These are phyloP conservation scores for Poecile montanus DNA, from an alignment of 2,797 vertebrate species.

Conservation along the genomic window DNA sequence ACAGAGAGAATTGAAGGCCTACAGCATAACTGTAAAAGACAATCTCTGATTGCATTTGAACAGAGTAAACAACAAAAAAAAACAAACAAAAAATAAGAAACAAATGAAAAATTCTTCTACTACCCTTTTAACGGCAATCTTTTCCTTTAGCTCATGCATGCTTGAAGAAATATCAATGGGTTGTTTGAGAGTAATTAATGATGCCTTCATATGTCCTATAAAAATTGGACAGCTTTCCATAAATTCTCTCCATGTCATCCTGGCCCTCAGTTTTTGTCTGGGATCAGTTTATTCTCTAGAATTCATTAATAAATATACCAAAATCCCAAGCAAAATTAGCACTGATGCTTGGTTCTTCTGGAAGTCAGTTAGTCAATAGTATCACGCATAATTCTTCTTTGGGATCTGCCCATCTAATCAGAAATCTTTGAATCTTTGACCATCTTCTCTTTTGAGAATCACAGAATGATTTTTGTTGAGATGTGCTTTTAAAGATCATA, in stretches of 20 bases:
- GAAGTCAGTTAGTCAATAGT: neutral
- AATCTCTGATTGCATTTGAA: neutral
- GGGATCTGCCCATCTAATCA: neutral
- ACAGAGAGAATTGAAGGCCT: neutral
- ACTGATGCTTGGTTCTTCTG: neutral
- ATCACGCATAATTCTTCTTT: neutral
- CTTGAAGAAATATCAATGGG: neutral
- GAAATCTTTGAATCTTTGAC: neutral
- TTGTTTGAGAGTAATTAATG: neutral
- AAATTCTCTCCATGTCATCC: neutral
- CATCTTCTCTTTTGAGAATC: neutral
- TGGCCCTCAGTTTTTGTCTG: neutral
- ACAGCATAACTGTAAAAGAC: neutral
- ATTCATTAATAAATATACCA: neutral
- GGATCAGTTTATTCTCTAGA: neutral
- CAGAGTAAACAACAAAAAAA: neutral
- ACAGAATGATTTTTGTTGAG: neutral
- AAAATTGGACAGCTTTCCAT: neutral
- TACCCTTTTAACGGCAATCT: neutral
- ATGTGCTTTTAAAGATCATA: neutral
- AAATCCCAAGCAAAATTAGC: neutral
- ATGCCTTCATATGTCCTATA: neutral
- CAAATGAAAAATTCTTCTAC: neutral
- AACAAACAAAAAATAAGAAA: neutral
- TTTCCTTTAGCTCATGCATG: neutral